These are phyloP conservation scores for Campodea augens DNA, from an alignment of 1,140 invertebrate genomes.

Conservation along the genomic window DNA sequence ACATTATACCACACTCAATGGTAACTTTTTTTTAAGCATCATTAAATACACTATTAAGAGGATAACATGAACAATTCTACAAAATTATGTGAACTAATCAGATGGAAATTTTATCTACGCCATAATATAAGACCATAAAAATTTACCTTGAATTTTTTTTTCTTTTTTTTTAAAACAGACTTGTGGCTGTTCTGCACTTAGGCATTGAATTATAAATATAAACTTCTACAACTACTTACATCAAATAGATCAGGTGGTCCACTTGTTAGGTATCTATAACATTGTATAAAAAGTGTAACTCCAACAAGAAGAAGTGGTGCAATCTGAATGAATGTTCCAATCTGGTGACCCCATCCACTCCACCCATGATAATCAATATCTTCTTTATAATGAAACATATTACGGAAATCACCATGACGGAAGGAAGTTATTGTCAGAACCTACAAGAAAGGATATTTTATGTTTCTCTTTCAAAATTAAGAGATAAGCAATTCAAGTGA, in stretches of 20 bases:
- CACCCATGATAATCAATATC: constrained; percentile 41
- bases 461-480: constrained; percentile 1
- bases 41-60: too few relatives aligned
- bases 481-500: not conserved
- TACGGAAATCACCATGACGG: constrained; percentile 47
- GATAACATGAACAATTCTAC: too few relatives aligned
- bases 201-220: too few relatives aligned
- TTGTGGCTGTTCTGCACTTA: too few relatives aligned
- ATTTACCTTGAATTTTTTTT: too few relatives aligned
- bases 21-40: too few relatives aligned
- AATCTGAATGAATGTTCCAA: constrained; percentile 55
- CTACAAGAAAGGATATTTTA: constrained; percentile 25
- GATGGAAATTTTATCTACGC: too few relatives aligned
- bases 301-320: constrained; percentile 54
- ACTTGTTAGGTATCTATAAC: constrained; percentile 55
- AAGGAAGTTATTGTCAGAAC: constrained; percentile 56
- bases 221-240: constrained; percentile 46
- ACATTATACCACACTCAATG: too few relatives aligned
- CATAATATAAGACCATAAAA: too few relatives aligned
- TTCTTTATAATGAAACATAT: constrained; percentile 45
- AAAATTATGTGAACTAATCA: too few relatives aligned
- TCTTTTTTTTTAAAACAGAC: too few relatives aligned
- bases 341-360: constrained; percentile 51
- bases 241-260: constrained; percentile 72
- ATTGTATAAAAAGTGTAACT: constrained; percentile 55